Conservation (phyloP, 1,140 invertebrate genomes). For the Heliconius himera region DNA sequence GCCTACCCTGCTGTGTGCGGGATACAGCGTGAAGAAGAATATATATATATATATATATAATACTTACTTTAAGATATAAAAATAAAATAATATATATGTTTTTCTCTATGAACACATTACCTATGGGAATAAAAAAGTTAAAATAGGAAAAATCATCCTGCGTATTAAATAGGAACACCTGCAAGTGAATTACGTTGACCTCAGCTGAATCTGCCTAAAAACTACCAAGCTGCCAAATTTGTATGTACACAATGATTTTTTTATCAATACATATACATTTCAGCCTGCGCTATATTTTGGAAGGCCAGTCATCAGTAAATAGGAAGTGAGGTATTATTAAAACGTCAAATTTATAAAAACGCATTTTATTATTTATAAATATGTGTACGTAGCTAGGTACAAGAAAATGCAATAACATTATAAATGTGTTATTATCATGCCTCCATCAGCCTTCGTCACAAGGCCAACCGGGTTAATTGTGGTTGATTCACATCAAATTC, state of each 20-base stretch:
- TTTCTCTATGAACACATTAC: too few species aligned
- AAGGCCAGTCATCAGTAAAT: constrained; percentile 38
- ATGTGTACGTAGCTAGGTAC: constrained; percentile 11
- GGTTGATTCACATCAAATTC: constrained; percentile 48
- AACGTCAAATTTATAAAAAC: constrained; percentile 42
- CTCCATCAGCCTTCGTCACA: constrained; percentile 48
- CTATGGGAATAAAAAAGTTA: constrained; percentile 32
- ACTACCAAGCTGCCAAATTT: not conserved
- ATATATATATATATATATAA: too few species aligned
- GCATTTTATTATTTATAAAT: constrained; percentile 35
- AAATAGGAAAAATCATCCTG: constrained; percentile 22
- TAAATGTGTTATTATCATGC: constrained; percentile 44
- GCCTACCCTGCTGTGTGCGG: too few species aligned
- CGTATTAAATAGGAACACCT: not conserved
- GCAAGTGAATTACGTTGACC: not conserved
- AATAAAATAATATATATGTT: not conserved
- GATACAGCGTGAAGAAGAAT: too few species aligned
- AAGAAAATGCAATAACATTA: constrained; percentile 47
- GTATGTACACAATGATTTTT: not conserved
- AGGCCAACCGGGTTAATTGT: constrained; percentile 49
- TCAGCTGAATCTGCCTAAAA: not conserved
- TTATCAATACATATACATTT: not conserved
- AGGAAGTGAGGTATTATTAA: constrained; percentile 39
- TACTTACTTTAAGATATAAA: not conserved
- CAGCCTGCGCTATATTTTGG: not conserved